Evolutionary conservation across 2,113 vertebrate genomes (phyloP).

Genomic region (Motacilla tschutschensis): DNA sequence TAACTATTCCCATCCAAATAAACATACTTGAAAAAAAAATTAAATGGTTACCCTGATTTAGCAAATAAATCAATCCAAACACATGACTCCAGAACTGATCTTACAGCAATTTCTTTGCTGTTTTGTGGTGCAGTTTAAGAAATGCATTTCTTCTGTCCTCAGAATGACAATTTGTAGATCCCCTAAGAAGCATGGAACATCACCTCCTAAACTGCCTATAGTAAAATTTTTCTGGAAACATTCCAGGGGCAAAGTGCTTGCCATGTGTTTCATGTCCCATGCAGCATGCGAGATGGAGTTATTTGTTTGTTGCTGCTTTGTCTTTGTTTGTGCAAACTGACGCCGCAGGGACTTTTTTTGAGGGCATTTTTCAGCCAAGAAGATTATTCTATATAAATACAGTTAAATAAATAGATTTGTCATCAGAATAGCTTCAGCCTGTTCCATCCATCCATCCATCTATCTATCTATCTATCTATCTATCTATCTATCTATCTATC

Average conservation of each 20-base stretch:
- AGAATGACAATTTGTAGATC: background rate
- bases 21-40: background rate
- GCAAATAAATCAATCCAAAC: background rate
- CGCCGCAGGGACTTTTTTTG: constrained; percentile 48
- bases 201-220: constrained; percentile 30
- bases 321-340: constrained; percentile 63
- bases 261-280: constrained; percentile 42
- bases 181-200: background rate
- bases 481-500: background rate
- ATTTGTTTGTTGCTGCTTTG: constrained; percentile 63
- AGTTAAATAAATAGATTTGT: constrained; percentile 48
- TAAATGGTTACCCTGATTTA: background rate
- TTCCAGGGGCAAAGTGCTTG: constrained; percentile 25
- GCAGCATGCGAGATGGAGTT: background rate
- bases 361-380: constrained; percentile 56
- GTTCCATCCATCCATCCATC: background rate
- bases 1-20: background rate
- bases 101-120: background rate
- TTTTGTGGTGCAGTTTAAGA: background rate
- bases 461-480: background rate
- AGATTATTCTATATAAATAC: constrained; percentile 56
- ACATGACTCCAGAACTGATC: background rate
- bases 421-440: constrained; percentile 12
- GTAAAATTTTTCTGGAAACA: constrained; percentile 25
- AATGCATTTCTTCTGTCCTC: background rate